phyloP scores from a whole-genome alignment of 2,113 vertebrate species.

The Eptesicus fuscus region DNA sequence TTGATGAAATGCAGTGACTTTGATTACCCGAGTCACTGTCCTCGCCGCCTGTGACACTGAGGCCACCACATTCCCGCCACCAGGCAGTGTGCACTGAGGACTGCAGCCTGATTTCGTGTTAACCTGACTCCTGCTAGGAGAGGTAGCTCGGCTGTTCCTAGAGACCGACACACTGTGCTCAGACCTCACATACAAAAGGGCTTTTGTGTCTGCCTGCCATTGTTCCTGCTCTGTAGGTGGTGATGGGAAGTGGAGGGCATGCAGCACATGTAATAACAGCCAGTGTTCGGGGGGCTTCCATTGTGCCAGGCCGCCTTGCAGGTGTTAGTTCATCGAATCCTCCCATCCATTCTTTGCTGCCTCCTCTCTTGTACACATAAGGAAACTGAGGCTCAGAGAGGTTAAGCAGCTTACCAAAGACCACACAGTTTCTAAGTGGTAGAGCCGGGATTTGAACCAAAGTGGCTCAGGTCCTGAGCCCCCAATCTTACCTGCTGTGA shows the following conservation, averaged over 20 bases:
- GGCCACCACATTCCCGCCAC: neutral
- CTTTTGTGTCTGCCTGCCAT: rapidly evolving
- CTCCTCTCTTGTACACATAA: neutral
- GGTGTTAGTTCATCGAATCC: neutral
- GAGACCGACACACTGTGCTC: neutral
- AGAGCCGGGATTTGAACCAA: neutral
- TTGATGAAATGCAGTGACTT: neutral
- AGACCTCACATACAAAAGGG: neutral
- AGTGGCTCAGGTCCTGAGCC: neutral
- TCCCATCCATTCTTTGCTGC: rapidly evolving
- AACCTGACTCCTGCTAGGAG: neutral
- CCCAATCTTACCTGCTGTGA: rapidly evolving
- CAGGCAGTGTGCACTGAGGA: neutral
- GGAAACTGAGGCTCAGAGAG: neutral
- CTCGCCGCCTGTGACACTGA: neutral
- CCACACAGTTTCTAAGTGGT: neutral
- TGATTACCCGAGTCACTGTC: neutral
- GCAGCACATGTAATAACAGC: rapidly evolving
- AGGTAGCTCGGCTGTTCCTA: neutral
- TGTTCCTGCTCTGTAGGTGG: neutral
- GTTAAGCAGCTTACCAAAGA: neutral
- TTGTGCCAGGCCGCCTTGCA: rapidly evolving
- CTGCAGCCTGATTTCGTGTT: neutral
- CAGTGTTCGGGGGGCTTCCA: rapidly evolving
- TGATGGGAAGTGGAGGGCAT: neutral